Percentiles rank a stretch among this genome's conserved stretches.
These are phyloP conservation scores for Matsumyia berberina DNA, from an alignment of 2,888 invertebrate genomes.

Conservation along the genomic window DNA sequence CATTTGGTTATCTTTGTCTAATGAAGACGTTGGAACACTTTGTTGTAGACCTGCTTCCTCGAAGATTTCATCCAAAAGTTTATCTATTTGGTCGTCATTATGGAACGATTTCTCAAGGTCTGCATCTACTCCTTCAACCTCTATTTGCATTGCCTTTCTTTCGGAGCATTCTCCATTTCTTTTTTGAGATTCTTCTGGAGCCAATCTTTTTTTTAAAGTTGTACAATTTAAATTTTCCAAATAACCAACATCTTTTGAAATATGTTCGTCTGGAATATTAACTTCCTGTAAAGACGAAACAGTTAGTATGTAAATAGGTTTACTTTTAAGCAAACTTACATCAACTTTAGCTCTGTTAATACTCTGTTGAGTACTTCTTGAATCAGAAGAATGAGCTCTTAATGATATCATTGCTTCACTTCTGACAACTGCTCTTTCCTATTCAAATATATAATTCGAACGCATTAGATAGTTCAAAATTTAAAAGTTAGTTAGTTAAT, in stretches of 20 bases:
- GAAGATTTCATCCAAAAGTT: background rate
- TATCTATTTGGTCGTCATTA: constrained; percentile 2
- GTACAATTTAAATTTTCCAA: background rate
- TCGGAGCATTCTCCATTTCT: background rate
- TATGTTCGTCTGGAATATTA: too few species aligned
- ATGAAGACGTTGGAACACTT: background rate
- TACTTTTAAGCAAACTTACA: constrained; percentile 4
- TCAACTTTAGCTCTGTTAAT: background rate
- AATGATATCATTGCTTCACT: background rate
- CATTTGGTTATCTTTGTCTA: background rate
- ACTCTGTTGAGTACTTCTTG: background rate
- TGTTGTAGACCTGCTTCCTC: background rate
- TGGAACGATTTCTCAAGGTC: background rate
- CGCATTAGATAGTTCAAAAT: too few species aligned
- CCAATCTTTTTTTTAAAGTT: background rate
- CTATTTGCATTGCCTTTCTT: background rate
- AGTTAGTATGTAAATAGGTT: background rate
- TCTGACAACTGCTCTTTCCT: background rate
- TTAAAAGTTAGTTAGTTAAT: too few species aligned
- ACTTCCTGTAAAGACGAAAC: background rate
- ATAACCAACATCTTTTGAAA: background rate
- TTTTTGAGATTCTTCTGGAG: background rate
- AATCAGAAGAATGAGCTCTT: background rate
- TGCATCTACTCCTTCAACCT: background rate
- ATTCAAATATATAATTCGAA: background rate